These are phyloP conservation scores for Eumacrocentrus americanus DNA, from an alignment of 2,888 invertebrate genomes.

Conservation along the genomic window DNA sequence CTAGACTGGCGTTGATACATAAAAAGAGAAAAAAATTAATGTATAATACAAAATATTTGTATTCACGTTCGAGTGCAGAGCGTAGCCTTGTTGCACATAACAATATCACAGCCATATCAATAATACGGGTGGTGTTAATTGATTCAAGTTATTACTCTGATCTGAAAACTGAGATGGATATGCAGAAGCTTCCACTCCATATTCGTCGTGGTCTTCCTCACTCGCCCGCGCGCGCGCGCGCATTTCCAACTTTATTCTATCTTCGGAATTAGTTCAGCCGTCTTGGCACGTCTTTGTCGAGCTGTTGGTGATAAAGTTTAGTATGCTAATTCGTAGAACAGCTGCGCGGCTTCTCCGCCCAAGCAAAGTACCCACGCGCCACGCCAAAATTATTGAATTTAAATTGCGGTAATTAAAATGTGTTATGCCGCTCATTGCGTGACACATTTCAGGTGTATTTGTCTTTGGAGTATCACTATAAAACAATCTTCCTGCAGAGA, in stretches of 20 bases:
- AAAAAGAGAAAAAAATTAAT: too few species aligned
- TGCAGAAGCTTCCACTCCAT: neutral
- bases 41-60: too few species aligned
- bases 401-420: conserved; percentile 61
- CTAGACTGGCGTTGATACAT: too few species aligned
- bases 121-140: conserved; percentile 49
- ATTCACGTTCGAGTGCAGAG: too few species aligned
- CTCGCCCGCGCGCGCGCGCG: conserved; percentile 24
- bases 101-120: conserved; percentile 44
- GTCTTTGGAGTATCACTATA: neutral
- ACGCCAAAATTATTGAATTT: conserved; percentile 61
- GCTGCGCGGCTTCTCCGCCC: conserved; percentile 51
- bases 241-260: conserved; percentile 60
- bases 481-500: neutral
- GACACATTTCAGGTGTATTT: conserved; percentile 13
- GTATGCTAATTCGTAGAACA: conserved; percentile 62
- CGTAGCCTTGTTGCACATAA: too few species aligned
- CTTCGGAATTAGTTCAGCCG: conserved; percentile 61
- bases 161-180: neutral
- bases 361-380: conserved; percentile 32
- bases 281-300: conserved; percentile 62
- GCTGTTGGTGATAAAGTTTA: conserved; percentile 62
- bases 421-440: conserved; percentile 41
- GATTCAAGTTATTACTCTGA: conserved; percentile 44
- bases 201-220: neutral